These are phyloP conservation scores for Noctua janthina DNA, from an alignment of 2,888 invertebrate species.

Conservation along the genomic window DNA sequence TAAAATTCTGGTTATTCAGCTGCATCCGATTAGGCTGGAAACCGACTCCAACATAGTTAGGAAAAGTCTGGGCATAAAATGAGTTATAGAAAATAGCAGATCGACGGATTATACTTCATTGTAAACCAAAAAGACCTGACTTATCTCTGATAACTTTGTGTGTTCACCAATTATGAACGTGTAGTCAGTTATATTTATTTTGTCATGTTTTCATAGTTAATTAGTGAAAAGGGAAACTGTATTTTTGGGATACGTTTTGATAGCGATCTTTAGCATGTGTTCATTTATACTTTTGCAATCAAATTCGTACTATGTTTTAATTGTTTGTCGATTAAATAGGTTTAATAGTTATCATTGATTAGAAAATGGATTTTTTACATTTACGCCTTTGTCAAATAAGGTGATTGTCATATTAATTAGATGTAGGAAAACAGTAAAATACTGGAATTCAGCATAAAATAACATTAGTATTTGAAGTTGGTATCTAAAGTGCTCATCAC, in stretches of 20 bases:
- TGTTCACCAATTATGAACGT: neutral
- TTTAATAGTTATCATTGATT: neutral
- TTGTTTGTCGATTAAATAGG: neutral
- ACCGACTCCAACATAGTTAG: neutral
- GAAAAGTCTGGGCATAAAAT: neutral
- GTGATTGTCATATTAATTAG: neutral
- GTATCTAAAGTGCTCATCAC: neutral
- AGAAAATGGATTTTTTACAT: neutral
- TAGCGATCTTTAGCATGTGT: neutral
- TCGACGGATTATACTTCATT: neutral
- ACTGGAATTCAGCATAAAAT: neutral
- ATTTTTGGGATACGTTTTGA: neutral
- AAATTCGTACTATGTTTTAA: neutral
- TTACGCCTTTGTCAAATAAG: neutral
- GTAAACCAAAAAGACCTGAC: neutral
- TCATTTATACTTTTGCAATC: neutral
- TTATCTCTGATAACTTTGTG: neutral
- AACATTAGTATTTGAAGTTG: neutral
- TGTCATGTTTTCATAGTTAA: neutral
- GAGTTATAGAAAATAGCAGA: neutral
- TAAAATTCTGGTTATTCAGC: neutral
- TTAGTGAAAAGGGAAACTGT: neutral
- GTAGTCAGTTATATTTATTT: neutral
- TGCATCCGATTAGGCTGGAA: neutral
- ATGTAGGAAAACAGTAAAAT: neutral